A percentile compares a stretch with the other conserved stretches of the same genome.
Conservation (phyloP, 2,888 invertebrate genomes). For the Diadromus collaris region DNA sequence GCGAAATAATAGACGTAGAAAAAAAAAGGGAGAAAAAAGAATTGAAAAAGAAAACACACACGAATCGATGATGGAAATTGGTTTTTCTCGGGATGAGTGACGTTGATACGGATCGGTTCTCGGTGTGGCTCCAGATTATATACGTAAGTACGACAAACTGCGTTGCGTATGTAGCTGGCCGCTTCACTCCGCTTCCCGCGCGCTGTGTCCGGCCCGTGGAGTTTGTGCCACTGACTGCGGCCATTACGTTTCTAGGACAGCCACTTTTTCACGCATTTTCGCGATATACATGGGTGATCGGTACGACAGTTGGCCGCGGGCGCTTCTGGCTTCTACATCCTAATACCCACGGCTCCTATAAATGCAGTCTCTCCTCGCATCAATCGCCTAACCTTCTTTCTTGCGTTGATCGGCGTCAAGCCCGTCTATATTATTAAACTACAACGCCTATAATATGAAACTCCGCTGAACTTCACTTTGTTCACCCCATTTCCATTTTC, state of each 20-base stretch:
- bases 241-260: slow-evolving; percentile 76
- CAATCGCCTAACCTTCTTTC: slow-evolving; percentile 73
- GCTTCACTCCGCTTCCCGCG: slow-evolving; percentile 42
- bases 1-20: background rate
- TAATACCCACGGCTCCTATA: slow-evolving; percentile 31
- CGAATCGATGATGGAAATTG: slow-evolving; percentile 9
- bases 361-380: slow-evolving; percentile 26
- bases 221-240: slow-evolving; percentile 74
- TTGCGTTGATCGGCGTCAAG: slow-evolving; percentile 59
- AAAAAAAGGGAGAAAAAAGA: background rate
- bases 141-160: slow-evolving; percentile 1
- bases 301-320: slow-evolving; percentile 51
- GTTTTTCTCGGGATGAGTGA: slow-evolving; percentile 29
- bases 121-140: slow-evolving; percentile 8
- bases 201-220: slow-evolving; percentile 59
- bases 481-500: slow-evolving; percentile 2
- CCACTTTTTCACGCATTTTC: slow-evolving; percentile 77
- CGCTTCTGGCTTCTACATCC: slow-evolving; percentile 40
- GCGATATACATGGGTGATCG: slow-evolving; percentile 63
- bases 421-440: slow-evolving; percentile 40
- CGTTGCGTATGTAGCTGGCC: slow-evolving; percentile 10
- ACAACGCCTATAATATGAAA: background rate
- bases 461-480: background rate
- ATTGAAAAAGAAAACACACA: background rate
- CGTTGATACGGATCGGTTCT: slow-evolving; percentile 17